Base-by-base conservation (phyloP, 1,140 invertebrate species). In the Drosophila azteca region DNA sequence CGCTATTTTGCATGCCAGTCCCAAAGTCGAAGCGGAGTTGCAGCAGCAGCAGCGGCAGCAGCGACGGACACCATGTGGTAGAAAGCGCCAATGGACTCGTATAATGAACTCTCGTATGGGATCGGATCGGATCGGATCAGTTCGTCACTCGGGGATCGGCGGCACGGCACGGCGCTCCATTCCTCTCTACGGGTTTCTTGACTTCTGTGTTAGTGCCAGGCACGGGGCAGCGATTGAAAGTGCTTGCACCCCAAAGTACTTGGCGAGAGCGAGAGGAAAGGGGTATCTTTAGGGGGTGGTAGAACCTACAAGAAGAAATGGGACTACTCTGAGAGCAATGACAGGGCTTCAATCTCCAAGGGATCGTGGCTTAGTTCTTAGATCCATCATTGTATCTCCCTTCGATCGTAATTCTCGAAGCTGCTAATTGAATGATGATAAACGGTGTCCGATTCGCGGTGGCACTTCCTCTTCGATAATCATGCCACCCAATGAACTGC, bases 1-100 rank as follows among this genome's bases (percentile, higher is more conserved):
- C 65, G 80, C 76, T 83, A 83, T 83, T 83, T 83, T 83, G 79
- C 79, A 83, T 83, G 79, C 67, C 64, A 71, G 51, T 26, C 20
- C 43, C 62, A 53, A 51, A 51, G 31, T 29, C 35, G 24, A 11
- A 51, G 51, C 43, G 52, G 13, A 35, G 24, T 39, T 39, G 35
- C 35, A 45, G 31, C 62, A 20, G 31, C 62, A 20, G 31, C 24
- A 11, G 44, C 26, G 49, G 6, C 9, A 20, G 17, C 22, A 13
- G 24, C 5, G 52, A 11, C 50, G 39, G 41, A 20, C 63, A 68
- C 63, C 35, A 76, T 74, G 71, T 76, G 71, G 73, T 76, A 77
- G 73, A 77, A 77, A 77, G 75, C 64, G 67, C 51, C 75, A 77
- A 65, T 62, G 53, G 63, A 53, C 73, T 58, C 61, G 74, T 77